Evolutionary conservation across 2,113 vertebrate species (phyloP), one percentile per base, ranked within the genome.

Genomic region (Zingel zingel): DNA sequence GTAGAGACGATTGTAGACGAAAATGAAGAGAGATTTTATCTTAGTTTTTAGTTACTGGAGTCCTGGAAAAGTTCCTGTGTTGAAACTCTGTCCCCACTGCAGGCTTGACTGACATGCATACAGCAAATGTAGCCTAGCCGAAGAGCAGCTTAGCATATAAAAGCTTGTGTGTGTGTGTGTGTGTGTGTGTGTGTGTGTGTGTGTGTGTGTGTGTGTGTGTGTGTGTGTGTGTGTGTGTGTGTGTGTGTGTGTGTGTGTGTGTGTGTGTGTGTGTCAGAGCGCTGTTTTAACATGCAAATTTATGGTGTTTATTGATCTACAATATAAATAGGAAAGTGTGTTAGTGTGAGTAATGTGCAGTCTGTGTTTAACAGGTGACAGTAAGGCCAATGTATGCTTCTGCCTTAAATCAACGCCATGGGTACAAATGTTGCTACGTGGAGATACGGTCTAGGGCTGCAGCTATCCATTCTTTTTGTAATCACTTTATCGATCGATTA

Each of bases 231-330:
- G 50, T 70, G 33, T 63, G 57, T 39, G 63, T 66, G 64, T 27
- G 50, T 36, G n/a, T 36, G 43, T 62, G 45, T 23, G 57, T 23
- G 72, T 36, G 12, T 66, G 67, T 12, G 43, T 58, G 53, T 56
- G 57, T 47, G 71, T 21, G 23, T 51, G 25, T 27, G 48, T 27
- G 53, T 43, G 13, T 5, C 10, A 45, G 18, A 36, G 19, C 0
- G 23, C 48, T 15, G 19, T 56, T 76, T 64, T 3, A 10, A 51
- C 54, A 36, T 74, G 56, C 56, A 62, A 47, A 74, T 74, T 45
- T 25, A 73, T 47, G 61, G 12, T 21, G 15, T 62, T 43, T 54
- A 79, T 84, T 53, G 76, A 79, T 79, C 56, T 39, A 14, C 25
- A 27, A 10, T 39, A 9, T 39, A 39, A 39, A 39, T 39, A 39